Base-by-base conservation (phyloP, 2,888 invertebrate genomes). In the Sthenelais limicola region DNA sequence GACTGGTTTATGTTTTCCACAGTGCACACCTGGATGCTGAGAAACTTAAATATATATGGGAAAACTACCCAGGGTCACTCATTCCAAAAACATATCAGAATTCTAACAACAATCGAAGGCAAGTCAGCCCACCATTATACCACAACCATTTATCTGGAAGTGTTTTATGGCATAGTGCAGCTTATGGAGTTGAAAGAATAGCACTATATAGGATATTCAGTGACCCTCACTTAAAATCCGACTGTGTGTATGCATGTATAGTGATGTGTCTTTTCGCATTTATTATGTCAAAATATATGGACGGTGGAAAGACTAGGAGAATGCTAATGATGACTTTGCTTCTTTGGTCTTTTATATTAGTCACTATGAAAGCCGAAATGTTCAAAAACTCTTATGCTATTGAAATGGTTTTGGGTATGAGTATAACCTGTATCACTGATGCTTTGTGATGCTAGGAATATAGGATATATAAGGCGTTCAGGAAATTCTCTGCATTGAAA, bases 361-460 rank as follows among this genome's bases (percentile, higher is more conserved):
- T 38, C 9, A 24, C 26, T 1, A 35, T 62, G 62, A 26, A 15
- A 1, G 15, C 12, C 15, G 24, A n/a, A 7, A n/a, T 18, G 4
- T 62, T 62, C 15, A 18, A 24, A 26, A 62, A 62, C 62, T 21
- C 62, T 3, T 38, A 38, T 24, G 35, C 7, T 12, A 9, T 62
- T 24, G 62, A 62, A 35, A 38, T 62, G 3, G 7, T 62, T 24
- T n/a, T 62, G 38, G 62, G 62, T n/a, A 35, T 62, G 3, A 38
- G 21, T 4, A 24, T 62, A 7, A 43, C 43, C 3, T 62, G 62
- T n/a, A 21, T 62, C 5, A 62, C 62, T 35, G 62, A 62, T n/a
- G 38, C 62, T 30, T 12, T 52, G 15, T 52, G 21, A 52, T n/a
- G n/a, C n/a, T n/a, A n/a, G n/a, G n/a, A n/a, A n/a, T n/a, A n/a